These are phyloP conservation scores for Drosophila carrolli DNA, from an alignment of 1,140 invertebrate genomes.

Conservation along the genomic window DNA sequence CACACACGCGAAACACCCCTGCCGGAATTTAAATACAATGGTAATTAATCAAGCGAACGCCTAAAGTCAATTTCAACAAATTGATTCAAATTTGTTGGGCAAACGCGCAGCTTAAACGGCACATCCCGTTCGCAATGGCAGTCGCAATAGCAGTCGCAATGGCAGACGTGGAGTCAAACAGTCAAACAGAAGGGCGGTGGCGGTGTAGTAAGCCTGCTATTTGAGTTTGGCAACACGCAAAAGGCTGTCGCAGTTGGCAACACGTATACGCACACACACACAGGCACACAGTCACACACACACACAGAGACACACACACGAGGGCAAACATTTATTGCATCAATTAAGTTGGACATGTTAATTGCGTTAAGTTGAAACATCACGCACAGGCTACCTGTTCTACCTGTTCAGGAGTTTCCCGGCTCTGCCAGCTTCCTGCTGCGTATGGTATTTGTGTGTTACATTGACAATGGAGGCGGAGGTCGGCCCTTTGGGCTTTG, in stretches of 20 bases:
- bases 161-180: constrained; percentile 31
- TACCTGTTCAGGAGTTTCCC: constrained; percentile 29
- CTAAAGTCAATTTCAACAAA: constrained; percentile 82
- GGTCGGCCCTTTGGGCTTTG: constrained; percentile 14
- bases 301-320: constrained; percentile 23
- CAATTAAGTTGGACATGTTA: constrained; percentile 83
- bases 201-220: constrained; percentile 43
- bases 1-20: background rate
- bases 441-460: constrained; percentile 14
- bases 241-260: constrained; percentile 59
- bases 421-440: constrained; percentile 14
- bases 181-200: constrained; percentile 25
- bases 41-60: constrained; percentile 77
- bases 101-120: constrained; percentile 60
- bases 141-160: background rate
- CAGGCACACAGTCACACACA: constrained; percentile 25
- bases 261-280: constrained; percentile 57
- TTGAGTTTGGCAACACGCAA: constrained; percentile 79
- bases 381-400: constrained; percentile 62
- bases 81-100: constrained; percentile 80
- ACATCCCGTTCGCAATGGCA: too few relatives aligned
- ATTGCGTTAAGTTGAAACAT: constrained; percentile 83
- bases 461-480: constrained; percentile 45
- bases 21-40: constrained; percentile 67
- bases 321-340: constrained; percentile 82